Percentiles rank a stretch among this genome's conserved stretches.
Evolutionary conservation across 1,140 invertebrate species (phyloP).

Genomic region (Macrobrachium rosenbergii): DNA sequence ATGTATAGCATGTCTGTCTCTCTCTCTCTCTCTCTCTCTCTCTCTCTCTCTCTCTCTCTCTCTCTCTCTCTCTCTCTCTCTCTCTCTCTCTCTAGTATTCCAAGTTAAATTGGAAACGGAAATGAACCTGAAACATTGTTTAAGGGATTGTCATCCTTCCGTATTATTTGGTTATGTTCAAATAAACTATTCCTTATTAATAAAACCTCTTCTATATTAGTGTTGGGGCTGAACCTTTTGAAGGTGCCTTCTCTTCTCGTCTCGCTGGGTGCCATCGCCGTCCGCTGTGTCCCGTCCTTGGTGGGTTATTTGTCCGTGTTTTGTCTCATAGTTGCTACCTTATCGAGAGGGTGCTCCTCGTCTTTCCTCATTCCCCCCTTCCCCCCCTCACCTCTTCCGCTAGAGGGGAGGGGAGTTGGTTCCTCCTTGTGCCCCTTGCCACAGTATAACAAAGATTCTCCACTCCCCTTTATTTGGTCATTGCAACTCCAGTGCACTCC

Average conservation of each 20-base stretch:
- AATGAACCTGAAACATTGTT: too few relatives aligned
- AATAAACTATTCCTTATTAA: too few relatives aligned
- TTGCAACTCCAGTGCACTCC: constrained; percentile 57
- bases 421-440: neutral
- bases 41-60: neutral
- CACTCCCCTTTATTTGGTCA: constrained; percentile 60
- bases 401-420: neutral
- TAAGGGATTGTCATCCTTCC: neutral
- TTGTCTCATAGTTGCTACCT: constrained; percentile 9
- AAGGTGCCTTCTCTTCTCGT: neutral
- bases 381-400: neutral
- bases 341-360: neutral
- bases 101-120: too few relatives aligned
- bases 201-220: too few relatives aligned
- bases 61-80: neutral
- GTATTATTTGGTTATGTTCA: too few relatives aligned
- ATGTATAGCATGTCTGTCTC: neutral
- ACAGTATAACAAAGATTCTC: constrained; percentile 42
- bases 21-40: neutral
- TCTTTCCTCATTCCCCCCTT: neutral
- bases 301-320: too few relatives aligned
- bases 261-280: neutral
- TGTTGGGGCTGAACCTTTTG: too few relatives aligned
- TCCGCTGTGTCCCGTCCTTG: neutral
- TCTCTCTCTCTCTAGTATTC: neutral